Base-by-base conservation (phyloP, 2,888 invertebrate species). In the Heteromurus nitidus region DNA sequence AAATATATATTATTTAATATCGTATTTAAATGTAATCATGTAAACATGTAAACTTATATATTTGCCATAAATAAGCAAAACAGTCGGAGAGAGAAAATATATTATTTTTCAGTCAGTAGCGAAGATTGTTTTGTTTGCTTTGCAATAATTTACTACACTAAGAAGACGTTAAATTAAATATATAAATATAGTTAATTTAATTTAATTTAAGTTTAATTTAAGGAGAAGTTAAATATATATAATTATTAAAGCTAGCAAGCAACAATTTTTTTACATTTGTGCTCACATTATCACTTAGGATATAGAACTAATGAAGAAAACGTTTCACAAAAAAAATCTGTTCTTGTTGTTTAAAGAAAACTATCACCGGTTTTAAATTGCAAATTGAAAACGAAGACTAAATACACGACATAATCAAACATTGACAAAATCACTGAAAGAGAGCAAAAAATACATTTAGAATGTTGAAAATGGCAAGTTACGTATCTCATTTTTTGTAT, bases 71-170 rank as follows among this genome's bases (percentile, higher is more conserved):
- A 20, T 11, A 2, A 55, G 26, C 26, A 9, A 55, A 55, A 55
- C 11, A 55, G 55, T 55, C 55, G 55, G 55, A 55, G 26, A 55
- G 36, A 11, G 26, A n/a, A n/a, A n/a, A n/a, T n/a, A n/a, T n/a
- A 47, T 67, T 67, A 44, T 67, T 67, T 67, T 67, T 67, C 67
- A 67, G 67, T 67, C 67, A 67, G 47, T 55, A 55, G n/a, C n/a
- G 55, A 55, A 55, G 55, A 18, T 55, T 22, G 11, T 55, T 55
- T 44, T n/a, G n/a, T n/a, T n/a, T n/a, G n/a, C n/a, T n/a, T n/a
- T n/a, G n/a, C n/a, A 44, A 44, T 44, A 9, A 3, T 44, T n/a
- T 44, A 44, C 5, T 36, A 36, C 13, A 36, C 13, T 36, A 36
- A 9, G 13, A 9, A 9, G 13, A 36, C 36, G 22, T 53, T 47